Conservation (phyloP, 2,113 vertebrate species). For the Tupaia tana region DNA sequence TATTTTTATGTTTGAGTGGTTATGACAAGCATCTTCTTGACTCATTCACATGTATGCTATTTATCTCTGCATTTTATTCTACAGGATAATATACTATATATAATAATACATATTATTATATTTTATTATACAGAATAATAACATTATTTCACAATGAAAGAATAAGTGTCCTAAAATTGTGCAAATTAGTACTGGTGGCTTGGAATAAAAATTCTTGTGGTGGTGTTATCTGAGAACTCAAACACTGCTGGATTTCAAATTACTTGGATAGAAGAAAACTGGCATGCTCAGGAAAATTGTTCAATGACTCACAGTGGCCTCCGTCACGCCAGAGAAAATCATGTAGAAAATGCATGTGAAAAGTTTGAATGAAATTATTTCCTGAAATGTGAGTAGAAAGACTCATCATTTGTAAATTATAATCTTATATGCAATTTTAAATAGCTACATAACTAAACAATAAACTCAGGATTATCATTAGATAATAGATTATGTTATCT, state of each 20-base stretch:
- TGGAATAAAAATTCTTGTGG: background rate
- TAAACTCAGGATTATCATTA: background rate
- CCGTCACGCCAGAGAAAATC: background rate
- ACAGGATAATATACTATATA: too few relatives aligned
- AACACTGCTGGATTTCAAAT: background rate
- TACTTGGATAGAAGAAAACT: background rate
- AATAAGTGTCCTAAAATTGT: background rate
- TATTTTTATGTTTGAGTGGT: background rate
- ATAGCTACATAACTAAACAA: background rate
- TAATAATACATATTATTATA: too few relatives aligned
- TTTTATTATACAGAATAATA: too few relatives aligned
- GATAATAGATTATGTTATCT: background rate
- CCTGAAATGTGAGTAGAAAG: background rate
- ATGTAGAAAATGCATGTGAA: background rate
- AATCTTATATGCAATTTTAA: background rate
- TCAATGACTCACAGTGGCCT: background rate
- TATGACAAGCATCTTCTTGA: background rate
- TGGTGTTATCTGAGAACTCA: background rate
- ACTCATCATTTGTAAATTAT: background rate
- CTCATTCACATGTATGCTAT: background rate
- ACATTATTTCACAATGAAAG: conserved; percentile 21
- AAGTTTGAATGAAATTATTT: background rate
- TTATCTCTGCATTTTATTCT: too few relatives aligned
- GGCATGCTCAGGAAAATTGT: background rate
- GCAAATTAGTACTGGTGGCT: background rate